Base-by-base conservation (phyloP, 2,797 vertebrate genomes). In the Taeniopygia guttata region DNA sequence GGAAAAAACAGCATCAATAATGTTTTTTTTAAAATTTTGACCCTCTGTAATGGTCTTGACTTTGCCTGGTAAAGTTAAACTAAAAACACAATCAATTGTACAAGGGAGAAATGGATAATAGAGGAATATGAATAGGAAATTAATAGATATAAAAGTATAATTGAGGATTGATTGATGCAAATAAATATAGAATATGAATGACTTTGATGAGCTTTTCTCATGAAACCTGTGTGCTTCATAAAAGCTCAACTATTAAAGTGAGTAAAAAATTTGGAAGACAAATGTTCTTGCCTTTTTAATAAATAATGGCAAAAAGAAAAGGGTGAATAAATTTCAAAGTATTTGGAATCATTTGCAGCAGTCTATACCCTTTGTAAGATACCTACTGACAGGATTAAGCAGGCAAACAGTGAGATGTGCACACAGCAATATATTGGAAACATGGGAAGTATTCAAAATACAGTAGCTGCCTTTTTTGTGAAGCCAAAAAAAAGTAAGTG, bases 21-120 rank as follows among this genome's bases (percentile, higher is more conserved):
- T 87, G 59, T 67, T 87, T 77, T 87, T 94, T 95, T 96, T 75
- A 66, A 86, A 68, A 87, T 91, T 93, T 75, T 87, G 60, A 89
- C 51, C n/a, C 55, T 82, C 15, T 67, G 17, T 67, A 84, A 64
- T 5, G 17, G 26, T 91, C 54, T 81, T 87, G 70, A 29, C 40
- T 84, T 93, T 67, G n/a, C 21, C 42, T 73, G 68, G 26, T 45
- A 92, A 94, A 73, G 43, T 90, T 85, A 91, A 95, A 87, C 36
- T 91, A 43, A 84, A 89, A 88, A n/a, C 13, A 6, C 60, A 83
- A 12, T 93, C 19, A 52, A 19, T 84, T 84, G 14, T 76, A 38
- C 49, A 90, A 91, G 27, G 45, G 22, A 88, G 20, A 88, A 92
- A 60, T 11, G 25, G 52, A 45, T 67, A 82, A 73, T 2, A 43